Base-by-base conservation (phyloP, 53 echinoderm and acorn worm species). In the Zoroaster sp. region DNA sequence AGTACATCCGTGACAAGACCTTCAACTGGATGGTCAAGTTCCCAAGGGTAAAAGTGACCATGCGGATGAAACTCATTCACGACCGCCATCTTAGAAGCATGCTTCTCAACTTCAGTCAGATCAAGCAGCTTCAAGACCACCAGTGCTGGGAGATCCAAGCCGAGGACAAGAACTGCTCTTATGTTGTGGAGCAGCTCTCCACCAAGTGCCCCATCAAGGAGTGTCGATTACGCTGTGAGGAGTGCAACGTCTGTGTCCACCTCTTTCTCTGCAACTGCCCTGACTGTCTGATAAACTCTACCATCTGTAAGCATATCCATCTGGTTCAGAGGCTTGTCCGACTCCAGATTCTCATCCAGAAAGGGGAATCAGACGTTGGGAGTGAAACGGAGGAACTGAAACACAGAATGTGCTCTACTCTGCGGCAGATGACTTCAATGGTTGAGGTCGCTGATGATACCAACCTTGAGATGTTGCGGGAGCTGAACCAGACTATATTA, bases 271-370 rank as follows among this genome's bases (percentile, higher is more conserved):
- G 88, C 47, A 88, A 65, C 77, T 88, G 88, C 34, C 66, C 77
- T 2, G 88, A 88, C 69, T 66, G 77, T 28, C 78, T 88, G 31
- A 88, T 76, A 42, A 75, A 88, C 76, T 76, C 69, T 32, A 88
- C 88, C 46, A 76, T 88, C 88, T 88, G 88, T 36, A 88, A 88
- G 40, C 88, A 88, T 46, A 77, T 88, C 38, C 88, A 88, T 30
- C 77, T 88, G 44, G 40, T 88, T 21, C 88, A 88, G 75, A 88
- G 76, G 41, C 38, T 77, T 17, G 35, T 88, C n/a, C 69, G 70
- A 46, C 71, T 71, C n/a, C 70, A 85, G 85, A 51, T 71, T 46
- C 72, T 71, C 52, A 49, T 85, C 38, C 72, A 85, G 11, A 47
- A 36, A 21, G 36, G 70, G 37, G 85, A 85, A 10, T 20, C 49